Base-by-base conservation (phyloP, 2,888 invertebrate genomes). In the Cinara cedri region DNA sequence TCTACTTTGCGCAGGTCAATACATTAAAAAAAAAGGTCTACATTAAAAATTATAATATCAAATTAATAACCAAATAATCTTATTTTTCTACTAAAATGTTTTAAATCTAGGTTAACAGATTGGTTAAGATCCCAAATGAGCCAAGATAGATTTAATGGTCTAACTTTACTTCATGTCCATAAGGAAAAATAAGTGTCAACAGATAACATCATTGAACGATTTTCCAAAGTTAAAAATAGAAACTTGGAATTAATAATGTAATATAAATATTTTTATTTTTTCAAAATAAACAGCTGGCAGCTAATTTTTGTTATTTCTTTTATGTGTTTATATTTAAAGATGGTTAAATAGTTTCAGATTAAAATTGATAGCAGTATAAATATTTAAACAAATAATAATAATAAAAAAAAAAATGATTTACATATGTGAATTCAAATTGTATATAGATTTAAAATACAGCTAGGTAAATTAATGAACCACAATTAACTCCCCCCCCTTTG, bases 31-130 rank as follows among this genome's bases (percentile, higher is more conserved):
- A n/a, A n/a, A n/a, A 62, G 24, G 26, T 62, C 62, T 62, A 62
- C 62, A 62, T 60, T 60, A 1, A 60, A 26, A 60, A 26, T 60
- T 26, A 60, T 60, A 60, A 60, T 62, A 62, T 62, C 21, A 62
- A 62, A 62, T 62, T 62, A 62, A 62, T 62, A 62, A 62, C 62
- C 62, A 62, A 34, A 34, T 62, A 62, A 55, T 55, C 21, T 55
- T 55, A 21, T 55, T 55, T 55, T 55, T 55, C 19, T 55, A 21
- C 55, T 55, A 55, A 55, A 55, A 55, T 55, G 21, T 55, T 19
- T 55, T 55, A 21, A 55, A 55, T 55, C 11, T 55, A 55, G 55
- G 21, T 55, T 55, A 55, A 55, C n/a, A 6, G 19, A 55, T 55
- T 55, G 55, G 19, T 55, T 55, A 55, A 55, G 55, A 19, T 55